These are phyloP conservation scores for Microplitis mediator DNA, from an alignment of 1,140 invertebrate genomes.

Conservation along the genomic window DNA sequence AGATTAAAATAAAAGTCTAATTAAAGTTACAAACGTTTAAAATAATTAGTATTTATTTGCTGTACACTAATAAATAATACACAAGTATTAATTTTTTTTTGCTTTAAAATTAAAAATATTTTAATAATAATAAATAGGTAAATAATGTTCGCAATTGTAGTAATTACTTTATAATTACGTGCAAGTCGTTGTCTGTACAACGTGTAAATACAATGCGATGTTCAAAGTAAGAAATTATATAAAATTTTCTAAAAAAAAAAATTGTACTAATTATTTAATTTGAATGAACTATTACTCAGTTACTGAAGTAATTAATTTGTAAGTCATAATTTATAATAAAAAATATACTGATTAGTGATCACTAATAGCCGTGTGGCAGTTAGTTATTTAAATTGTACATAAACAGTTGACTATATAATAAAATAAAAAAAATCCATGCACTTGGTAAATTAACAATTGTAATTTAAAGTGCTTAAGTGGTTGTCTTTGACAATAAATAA, in stretches of 20 bases:
- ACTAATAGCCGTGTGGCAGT: no score
- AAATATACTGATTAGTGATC: no score
- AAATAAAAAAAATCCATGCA: no score
- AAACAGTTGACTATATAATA: no score
- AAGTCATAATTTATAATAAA: not conserved
- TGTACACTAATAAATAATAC: not conserved
- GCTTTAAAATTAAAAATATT: not conserved
- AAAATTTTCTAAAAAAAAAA: conserved; percentile 18
- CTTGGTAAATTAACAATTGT: no score
- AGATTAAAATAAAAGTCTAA: not conserved
- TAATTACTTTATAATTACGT: not conserved
- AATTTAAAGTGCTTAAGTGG: no score
- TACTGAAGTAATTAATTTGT: not conserved
- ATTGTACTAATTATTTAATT: not conserved
- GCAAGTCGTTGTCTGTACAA: conserved; percentile 1
- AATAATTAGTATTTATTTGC: conserved; percentile 6
- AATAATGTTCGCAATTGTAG: not conserved
- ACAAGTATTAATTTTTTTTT: not conserved
- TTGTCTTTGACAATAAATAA: no score
- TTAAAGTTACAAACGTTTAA: not conserved
- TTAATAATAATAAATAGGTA: not conserved
- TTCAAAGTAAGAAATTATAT: conserved; percentile 17
- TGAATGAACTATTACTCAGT: not conserved
- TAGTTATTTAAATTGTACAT: no score
- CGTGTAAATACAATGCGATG: conserved; percentile 19